These are phyloP conservation scores for Tachycineta bicolor DNA, from an alignment of 2,113 vertebrate genomes.

Conservation along the genomic window DNA sequence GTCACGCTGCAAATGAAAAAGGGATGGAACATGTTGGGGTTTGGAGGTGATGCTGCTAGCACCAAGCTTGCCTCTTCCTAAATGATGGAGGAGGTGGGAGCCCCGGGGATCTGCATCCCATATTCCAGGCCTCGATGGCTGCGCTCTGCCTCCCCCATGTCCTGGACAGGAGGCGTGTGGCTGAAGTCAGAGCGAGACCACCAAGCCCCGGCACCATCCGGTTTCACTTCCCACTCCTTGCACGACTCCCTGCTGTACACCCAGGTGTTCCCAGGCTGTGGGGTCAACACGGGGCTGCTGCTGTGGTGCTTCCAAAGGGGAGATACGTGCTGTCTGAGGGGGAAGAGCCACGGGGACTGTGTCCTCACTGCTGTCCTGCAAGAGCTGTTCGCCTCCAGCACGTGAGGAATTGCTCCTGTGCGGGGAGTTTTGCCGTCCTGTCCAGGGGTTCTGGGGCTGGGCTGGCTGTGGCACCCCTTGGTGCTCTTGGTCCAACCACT, in stretches of 20 bases:
- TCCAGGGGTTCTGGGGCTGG: rapidly evolving
- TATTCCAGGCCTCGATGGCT: neutral
- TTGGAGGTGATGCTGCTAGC: neutral
- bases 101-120: rapidly evolving
- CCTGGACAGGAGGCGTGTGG: rapidly evolving
- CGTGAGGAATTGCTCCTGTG: rapidly evolving
- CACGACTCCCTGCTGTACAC: rapidly evolving
- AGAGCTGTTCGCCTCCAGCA: neutral
- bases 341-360: rapidly evolving
- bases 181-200: neutral
- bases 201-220: neutral
- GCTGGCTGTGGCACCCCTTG: neutral
- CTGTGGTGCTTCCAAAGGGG: neutral
- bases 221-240: neutral
- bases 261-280: neutral
- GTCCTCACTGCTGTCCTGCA: neutral
- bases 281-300: neutral
- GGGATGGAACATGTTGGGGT: neutral
- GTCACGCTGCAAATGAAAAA: neutral
- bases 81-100: neutral
- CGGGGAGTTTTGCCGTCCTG: neutral
- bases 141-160: rapidly evolving
- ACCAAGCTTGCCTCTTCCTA: rapidly evolving
- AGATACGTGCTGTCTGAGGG: neutral
- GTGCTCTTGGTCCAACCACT: rapidly evolving